Evolutionary conservation across 1,140 invertebrate species (phyloP).

Genomic region (Bicyclus anynana): DNA sequence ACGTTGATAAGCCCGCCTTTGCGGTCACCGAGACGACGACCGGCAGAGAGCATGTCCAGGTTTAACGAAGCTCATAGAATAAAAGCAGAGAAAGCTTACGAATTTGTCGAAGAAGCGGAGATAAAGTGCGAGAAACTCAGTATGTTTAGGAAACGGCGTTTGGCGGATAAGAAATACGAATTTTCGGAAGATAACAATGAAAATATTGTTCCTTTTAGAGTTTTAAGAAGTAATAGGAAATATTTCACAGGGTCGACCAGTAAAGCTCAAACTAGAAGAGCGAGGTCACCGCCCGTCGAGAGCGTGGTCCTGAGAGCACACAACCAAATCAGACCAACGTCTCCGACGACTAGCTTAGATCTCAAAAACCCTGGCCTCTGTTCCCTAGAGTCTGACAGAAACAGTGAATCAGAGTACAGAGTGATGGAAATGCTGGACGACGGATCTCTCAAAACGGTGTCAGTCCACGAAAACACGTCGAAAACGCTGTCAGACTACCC

Average conservation of each 20-base stretch:
- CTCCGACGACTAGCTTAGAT: conserved; percentile 51
- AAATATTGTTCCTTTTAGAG: conserved; percentile 88
- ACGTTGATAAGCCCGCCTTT: conserved; percentile 72
- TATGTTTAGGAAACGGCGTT: conserved; percentile 86
- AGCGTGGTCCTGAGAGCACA: conserved; percentile 65
- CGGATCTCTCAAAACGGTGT: conserved; percentile 70
- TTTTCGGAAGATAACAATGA: conserved; percentile 92
- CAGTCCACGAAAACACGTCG: conserved; percentile 73
- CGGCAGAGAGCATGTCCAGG: conserved; percentile 72
- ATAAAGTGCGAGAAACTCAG: conserved; percentile 89
- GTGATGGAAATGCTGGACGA: conserved; percentile 75
- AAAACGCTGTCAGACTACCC: conserved; percentile 71
- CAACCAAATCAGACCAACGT: conserved; percentile 67
- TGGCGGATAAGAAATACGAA: conserved; percentile 95
- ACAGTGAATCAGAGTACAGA: conserved; percentile 71
- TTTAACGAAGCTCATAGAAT: conserved; percentile 78
- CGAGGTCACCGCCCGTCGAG: conserved; percentile 68
- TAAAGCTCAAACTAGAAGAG: conserved; percentile 43
- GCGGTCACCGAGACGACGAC: conserved; percentile 63
- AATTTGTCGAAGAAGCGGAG: conserved; percentile 89
- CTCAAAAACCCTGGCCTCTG: conserved; percentile 45
- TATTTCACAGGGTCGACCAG: conserved; percentile 69
- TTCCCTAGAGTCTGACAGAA: conserved; percentile 50
- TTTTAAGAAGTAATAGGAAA: conserved; percentile 74
- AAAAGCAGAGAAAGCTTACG: conserved; percentile 87